Conservation (phyloP, 1,140 invertebrate species). For the Ceratitis capitata region DNA sequence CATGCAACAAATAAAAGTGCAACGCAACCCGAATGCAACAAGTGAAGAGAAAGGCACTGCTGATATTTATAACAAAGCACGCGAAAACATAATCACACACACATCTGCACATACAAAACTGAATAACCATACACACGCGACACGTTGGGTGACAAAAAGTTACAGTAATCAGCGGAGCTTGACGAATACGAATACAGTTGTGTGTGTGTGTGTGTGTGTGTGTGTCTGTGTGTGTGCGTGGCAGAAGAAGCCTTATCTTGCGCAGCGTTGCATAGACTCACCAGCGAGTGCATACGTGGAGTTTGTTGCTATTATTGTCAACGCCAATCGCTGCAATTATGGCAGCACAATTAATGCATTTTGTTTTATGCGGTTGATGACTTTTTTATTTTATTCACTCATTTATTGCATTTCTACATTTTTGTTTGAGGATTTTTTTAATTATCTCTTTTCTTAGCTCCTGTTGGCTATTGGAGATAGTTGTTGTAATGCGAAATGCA, state of each 20-base stretch:
- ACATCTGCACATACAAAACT: not conserved
- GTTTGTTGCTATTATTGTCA: not conserved
- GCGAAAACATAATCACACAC: not conserved
- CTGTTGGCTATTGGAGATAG: not conserved
- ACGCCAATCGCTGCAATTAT: not conserved
- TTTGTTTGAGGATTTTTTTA: not conserved
- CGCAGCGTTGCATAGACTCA: not conserved
- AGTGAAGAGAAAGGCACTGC: not conserved
- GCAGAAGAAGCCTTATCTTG: no score
- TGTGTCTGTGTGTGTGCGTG: no score
- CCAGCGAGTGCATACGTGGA: not conserved
- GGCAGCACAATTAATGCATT: not conserved
- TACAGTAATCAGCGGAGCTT: not conserved
- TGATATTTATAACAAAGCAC: not conserved
- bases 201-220: no score
- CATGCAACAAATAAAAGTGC: not conserved
- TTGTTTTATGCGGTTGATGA: not conserved
- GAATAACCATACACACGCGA: not conserved
- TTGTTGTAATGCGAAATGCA: not conserved
- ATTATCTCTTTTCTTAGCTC: not conserved
- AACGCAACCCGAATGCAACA: not conserved
- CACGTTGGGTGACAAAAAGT: not conserved
- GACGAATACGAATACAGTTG: not conserved
- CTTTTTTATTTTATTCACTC: conserved; percentile 7
- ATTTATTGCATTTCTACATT: not conserved